Percentiles rank a stretch among this genome's conserved stretches.
Conservation (phyloP, 2,797 vertebrate genomes). For the Bovichtus variegatus region DNA sequence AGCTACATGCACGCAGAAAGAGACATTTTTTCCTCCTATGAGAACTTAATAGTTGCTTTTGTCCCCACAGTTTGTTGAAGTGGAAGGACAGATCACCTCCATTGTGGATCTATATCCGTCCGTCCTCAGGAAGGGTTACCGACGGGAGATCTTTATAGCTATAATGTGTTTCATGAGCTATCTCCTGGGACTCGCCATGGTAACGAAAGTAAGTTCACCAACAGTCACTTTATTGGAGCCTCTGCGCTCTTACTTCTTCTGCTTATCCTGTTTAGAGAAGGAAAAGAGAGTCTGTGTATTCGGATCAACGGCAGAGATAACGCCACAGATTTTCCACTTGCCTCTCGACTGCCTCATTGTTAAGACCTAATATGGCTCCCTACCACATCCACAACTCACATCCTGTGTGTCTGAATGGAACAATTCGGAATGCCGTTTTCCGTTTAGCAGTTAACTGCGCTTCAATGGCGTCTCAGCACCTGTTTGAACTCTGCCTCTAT, state of each 20-base stretch:
- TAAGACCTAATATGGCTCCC: conserved; percentile 73
- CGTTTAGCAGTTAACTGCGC: conserved; percentile 59
- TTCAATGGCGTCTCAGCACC: conserved; percentile 76
- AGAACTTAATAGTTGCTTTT: conserved; percentile 61
- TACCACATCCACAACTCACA: conserved; percentile 39
- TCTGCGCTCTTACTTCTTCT: neutral
- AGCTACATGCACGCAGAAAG: conserved; percentile 48
- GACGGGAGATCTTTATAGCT: conserved; percentile 98
- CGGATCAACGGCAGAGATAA: conserved; percentile 55
- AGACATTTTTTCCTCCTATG: conserved; percentile 29
- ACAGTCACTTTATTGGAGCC: neutral
- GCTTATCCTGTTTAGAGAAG: conserved; percentile 47
- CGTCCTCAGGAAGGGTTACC: conserved; percentile 98
- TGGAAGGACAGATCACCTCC: conserved; percentile 99
- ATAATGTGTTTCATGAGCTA: conserved; percentile 95
- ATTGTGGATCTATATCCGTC: conserved; percentile 98
- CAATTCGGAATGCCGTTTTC: conserved; percentile 74
- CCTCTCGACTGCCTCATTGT: conserved; percentile 47
- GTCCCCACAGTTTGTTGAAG: conserved; percentile 95
- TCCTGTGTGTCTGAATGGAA: conserved; percentile 70
- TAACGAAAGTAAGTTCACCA: conserved; percentile 92
- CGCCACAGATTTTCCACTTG: conserved; percentile 49
- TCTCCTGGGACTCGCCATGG: conserved; percentile 98
- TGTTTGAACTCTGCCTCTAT: conserved; percentile 76
- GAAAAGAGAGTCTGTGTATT: conserved; percentile 23